phyloP scores from a whole-genome alignment of 2,797 vertebrate species.

The Melanotaenia maccullochi region DNA sequence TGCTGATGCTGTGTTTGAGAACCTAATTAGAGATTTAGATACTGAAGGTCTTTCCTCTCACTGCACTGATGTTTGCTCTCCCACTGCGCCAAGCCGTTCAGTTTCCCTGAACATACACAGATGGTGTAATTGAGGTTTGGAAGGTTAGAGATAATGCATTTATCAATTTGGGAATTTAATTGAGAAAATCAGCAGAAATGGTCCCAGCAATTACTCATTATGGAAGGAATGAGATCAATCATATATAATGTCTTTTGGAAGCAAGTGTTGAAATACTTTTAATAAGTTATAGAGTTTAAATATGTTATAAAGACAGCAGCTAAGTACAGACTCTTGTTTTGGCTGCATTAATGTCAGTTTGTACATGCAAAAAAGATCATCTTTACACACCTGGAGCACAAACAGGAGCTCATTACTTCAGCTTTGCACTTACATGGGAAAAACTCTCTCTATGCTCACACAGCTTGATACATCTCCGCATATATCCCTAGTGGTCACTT shows the following conservation, averaged over 20 bases:
- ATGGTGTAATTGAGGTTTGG: constrained; percentile 38
- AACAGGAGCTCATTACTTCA: not conserved
- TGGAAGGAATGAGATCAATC: constrained; percentile 35
- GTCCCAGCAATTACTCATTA: constrained; percentile 25
- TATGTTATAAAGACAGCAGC: constrained; percentile 11
- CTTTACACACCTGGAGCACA: not conserved
- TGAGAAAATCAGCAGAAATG: constrained; percentile 27
- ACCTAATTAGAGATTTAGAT: constrained; percentile 48
- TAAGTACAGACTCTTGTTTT: constrained; percentile 8
- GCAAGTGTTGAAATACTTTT: constrained; percentile 13
- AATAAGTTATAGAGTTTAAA: not conserved
- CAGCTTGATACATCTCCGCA: no score
- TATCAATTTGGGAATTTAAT: constrained; percentile 34
- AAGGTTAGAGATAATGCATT: constrained; percentile 30
- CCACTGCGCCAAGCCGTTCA: constrained; percentile 33
- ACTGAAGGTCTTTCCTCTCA: constrained; percentile 15
- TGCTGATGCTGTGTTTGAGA: constrained; percentile 27
- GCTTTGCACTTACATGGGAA: not conserved
- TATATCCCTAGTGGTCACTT: no score
- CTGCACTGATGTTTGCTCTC: constrained; percentile 44
- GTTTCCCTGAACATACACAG: constrained; percentile 43
- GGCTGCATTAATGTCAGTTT: not conserved
- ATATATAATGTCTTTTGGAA: constrained; percentile 35
- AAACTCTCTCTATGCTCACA: no score
- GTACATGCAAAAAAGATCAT: not conserved